These are phyloP conservation scores for Polypedilum pembai DNA, from an alignment of 1,140 invertebrate genomes.

Conservation along the genomic window DNA sequence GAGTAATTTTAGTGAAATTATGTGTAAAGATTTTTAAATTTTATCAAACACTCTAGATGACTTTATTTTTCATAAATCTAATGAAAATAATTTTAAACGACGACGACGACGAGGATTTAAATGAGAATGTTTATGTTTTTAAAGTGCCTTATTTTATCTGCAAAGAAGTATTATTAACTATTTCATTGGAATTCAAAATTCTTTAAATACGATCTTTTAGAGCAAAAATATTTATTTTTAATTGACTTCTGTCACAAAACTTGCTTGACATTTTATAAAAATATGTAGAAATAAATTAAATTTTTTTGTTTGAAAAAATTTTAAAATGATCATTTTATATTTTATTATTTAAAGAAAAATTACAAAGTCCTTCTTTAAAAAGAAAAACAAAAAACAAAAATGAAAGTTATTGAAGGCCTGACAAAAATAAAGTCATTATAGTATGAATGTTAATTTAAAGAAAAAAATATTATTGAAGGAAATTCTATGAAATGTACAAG, in stretches of 20 bases:
- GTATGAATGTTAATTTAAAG: neutral
- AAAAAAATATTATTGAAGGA: constrained; percentile 1
- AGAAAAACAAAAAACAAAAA: neutral
- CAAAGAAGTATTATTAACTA: neutral
- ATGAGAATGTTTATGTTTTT: neutral
- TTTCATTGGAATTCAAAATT: neutral
- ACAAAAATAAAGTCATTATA: neutral
- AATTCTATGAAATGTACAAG: constrained; percentile 19
- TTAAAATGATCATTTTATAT: neutral
- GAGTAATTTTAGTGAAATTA: constrained; percentile 10
- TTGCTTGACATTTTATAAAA: neutral
- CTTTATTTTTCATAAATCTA: neutral
- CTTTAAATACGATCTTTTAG: neutral
- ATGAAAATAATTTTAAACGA: neutral
- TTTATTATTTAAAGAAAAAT: neutral
- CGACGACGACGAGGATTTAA: neutral
- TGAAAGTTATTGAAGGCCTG: neutral
- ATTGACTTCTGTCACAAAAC: neutral
- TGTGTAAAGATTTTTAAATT: constrained; percentile 7
- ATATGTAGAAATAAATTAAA: neutral
- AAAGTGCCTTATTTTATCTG: neutral
- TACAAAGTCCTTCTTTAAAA: neutral
- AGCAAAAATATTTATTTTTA: neutral
- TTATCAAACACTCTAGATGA: neutral
- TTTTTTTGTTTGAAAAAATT: neutral